A percentile compares a stretch with the other conserved stretches of the same genome.
These are phyloP conservation scores for Montifringilla adamsi DNA, from an alignment of 2,113 vertebrate genomes.

Conservation along the genomic window DNA sequence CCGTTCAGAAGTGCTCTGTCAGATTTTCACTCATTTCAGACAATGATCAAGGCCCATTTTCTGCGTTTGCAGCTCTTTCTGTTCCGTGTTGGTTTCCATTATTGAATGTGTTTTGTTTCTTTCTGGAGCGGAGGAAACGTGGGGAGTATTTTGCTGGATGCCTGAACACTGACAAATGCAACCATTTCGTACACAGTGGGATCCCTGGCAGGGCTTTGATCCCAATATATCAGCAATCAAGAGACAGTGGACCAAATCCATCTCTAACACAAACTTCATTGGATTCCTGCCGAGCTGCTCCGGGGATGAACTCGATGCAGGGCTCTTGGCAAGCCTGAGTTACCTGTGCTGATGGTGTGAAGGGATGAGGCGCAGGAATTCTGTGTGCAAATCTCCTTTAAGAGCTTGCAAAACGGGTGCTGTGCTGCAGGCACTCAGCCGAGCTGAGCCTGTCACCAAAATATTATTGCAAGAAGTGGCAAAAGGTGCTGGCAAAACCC, in stretches of 20 bases:
- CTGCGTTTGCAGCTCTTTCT: not conserved
- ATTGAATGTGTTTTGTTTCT: not conserved
- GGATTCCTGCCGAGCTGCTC: not conserved
- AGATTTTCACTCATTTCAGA: not conserved
- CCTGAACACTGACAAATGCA: constrained; percentile 42
- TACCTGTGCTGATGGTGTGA: not conserved
- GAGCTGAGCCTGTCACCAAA: not conserved
- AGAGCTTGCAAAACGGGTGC: not conserved
- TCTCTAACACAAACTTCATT: not conserved
- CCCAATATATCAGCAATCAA: not conserved
- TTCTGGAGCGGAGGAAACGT: not conserved
- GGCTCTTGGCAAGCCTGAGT: not conserved
- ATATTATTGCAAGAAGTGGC: not conserved
- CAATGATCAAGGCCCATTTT: not conserved
- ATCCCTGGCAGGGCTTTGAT: constrained; percentile 26
- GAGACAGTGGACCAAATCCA: not conserved
- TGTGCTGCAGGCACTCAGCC: not conserved
- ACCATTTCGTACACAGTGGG: constrained; percentile 14
- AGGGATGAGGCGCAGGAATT: not conserved
- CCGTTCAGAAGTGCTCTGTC: not conserved
- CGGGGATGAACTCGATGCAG: not conserved
- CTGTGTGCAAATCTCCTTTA: not conserved
- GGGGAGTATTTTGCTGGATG: not conserved
- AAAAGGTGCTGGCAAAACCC: not conserved
- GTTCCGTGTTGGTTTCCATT: not conserved